phyloP scores from a whole-genome alignment of 1,140 invertebrate species.

The Rhyzopertha dominica region DNA sequence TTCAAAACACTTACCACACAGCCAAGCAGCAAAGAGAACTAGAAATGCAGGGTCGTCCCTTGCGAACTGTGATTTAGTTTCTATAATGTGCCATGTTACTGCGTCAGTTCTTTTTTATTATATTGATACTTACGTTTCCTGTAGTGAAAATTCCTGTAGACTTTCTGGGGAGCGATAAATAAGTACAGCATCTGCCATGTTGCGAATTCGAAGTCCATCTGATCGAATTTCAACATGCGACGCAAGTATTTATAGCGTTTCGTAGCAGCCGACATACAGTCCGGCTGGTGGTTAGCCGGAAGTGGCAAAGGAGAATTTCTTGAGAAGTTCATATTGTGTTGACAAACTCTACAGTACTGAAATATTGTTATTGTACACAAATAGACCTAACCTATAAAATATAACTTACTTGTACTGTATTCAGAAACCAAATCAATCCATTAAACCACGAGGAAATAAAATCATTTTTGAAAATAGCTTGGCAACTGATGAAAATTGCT shows the following conservation, averaged over 20 bases:
- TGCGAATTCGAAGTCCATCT: constrained; percentile 99
- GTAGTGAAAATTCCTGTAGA: constrained; percentile 97
- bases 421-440: too few relatives aligned
- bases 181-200: constrained; percentile 98
- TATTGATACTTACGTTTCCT: constrained; percentile 80
- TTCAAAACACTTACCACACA: constrained; percentile 65
- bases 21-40: constrained; percentile 82
- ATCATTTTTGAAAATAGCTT: too few relatives aligned
- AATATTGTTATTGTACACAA: too few relatives aligned
- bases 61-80: constrained; percentile 98
- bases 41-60: constrained; percentile 98
- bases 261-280: constrained; percentile 78
- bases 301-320: too few relatives aligned
- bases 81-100: constrained; percentile 53
- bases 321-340: too few relatives aligned
- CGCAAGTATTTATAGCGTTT: constrained; percentile 92
- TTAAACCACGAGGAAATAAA: too few relatives aligned
- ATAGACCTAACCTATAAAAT: too few relatives aligned
- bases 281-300: too few relatives aligned
- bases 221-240: constrained; percentile 86
- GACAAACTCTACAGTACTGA: too few relatives aligned
- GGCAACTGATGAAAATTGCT: too few relatives aligned
- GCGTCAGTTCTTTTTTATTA: constrained; percentile 9
- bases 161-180: constrained; percentile 93
- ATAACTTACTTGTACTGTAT: too few relatives aligned